Percentiles rank a stretch among this genome's conserved stretches.
phyloP scores from a whole-genome alignment of 37 sponge, comb jelly and placozoan genomes.

The Mnemiopsis leidyi region DNA sequence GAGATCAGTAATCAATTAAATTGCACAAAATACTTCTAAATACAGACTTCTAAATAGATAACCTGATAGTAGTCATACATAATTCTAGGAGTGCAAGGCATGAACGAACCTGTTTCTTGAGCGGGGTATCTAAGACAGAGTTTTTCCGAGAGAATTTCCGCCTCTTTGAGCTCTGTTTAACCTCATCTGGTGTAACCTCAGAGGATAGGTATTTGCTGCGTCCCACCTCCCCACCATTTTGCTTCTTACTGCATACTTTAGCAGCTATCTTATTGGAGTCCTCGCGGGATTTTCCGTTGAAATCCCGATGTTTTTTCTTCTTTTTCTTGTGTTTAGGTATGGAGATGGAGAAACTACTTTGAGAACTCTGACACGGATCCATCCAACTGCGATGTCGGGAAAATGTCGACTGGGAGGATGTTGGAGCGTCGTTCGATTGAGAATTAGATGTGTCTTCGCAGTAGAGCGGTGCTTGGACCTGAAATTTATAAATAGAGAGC shows the following conservation, averaged over 20 bases:
- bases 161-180: conserved; percentile 43
- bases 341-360: conserved; percentile 37
- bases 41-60: no score
- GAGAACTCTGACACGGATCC: not conserved
- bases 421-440: not conserved
- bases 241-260: conserved; percentile 55
- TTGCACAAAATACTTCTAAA: no score
- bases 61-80: no score
- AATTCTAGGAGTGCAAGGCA: no score
- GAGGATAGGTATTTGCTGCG: not conserved
- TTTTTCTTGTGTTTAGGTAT: conserved; percentile 41
- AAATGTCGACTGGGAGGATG: conserved; percentile 15
- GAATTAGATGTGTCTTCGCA: conserved; percentile 55
- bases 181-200: conserved; percentile 19
- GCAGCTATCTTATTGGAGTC: conserved; percentile 47
- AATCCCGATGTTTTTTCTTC: conserved; percentile 17
- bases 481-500: no score
- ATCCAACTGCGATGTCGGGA: conserved; percentile 37
- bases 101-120: conserved; percentile 63
- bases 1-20: no score
- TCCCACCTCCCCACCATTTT: not conserved
- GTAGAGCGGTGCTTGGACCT: conserved; percentile 7
- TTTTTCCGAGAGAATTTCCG: conserved; percentile 51
- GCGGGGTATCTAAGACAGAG: conserved; percentile 48
- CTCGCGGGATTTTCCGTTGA: not conserved